Percentiles rank a stretch among this genome's conserved stretches.
phyloP scores from a whole-genome alignment of 2,113 vertebrate genomes.

The Hiodon tergisus region DNA sequence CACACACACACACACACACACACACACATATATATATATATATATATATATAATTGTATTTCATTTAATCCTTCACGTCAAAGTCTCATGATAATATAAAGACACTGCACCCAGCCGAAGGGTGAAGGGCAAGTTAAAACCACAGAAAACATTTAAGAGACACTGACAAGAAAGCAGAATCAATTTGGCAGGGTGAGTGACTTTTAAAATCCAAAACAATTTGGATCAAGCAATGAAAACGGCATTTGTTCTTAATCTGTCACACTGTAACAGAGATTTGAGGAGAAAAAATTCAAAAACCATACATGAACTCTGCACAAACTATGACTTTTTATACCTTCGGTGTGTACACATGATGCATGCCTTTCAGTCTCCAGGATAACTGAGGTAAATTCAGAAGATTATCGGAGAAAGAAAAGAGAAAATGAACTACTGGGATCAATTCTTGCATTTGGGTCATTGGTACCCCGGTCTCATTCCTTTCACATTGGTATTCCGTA shows the following conservation, averaged over 20 bases:
- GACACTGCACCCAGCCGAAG: not conserved
- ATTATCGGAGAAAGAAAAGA: constrained; percentile 21
- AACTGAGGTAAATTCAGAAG: constrained; percentile 30
- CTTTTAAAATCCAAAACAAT: no score
- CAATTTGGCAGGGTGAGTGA: no score
- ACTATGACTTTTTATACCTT: not conserved
- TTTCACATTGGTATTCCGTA: constrained; percentile 31
- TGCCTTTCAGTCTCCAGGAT: constrained; percentile 22
- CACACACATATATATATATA: not conserved
- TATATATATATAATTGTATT: not conserved
- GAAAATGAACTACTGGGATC: constrained; percentile 38
- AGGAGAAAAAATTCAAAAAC: not conserved
- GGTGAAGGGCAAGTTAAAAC: not conserved
- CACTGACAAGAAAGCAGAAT: no score
- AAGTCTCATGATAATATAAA: not conserved
- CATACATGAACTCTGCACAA: not conserved
- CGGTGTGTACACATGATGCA: not conserved
- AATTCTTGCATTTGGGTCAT: constrained; percentile 27
- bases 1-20: not conserved
- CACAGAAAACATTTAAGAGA: no score
- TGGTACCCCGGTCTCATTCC: constrained; percentile 31
- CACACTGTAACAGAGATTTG: not conserved
- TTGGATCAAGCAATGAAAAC: no score
- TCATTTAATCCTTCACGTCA: constrained; percentile 1
- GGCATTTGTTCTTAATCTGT: no score